phyloP scores from a whole-genome alignment of 2,797 vertebrate species.

The Jordanella pulchra region DNA sequence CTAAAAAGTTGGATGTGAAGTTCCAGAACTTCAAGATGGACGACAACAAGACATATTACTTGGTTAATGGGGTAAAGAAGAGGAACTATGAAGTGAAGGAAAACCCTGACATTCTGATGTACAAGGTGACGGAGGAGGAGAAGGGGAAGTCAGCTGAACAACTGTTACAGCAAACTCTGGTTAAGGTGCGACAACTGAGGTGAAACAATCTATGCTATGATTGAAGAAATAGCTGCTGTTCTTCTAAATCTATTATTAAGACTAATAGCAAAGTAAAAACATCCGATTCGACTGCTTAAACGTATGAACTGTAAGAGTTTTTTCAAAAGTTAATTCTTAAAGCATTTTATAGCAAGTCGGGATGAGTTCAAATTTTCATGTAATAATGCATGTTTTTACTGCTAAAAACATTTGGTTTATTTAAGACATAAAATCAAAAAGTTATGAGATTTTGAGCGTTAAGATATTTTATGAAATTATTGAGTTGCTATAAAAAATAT shows the following conservation, averaged over 20 bases:
- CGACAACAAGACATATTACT: slow-evolving; percentile 13
- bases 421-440: no score
- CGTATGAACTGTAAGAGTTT: no score
- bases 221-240: not conserved
- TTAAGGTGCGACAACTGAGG: slow-evolving; percentile 2
- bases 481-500: no score
- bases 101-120: not conserved
- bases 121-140: not conserved
- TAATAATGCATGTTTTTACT: no score
- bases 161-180: slow-evolving; percentile 11
- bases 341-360: no score
- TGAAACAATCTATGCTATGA: not conserved
- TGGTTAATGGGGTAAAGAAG: not conserved
- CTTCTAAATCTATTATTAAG: not conserved
- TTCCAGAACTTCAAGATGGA: slow-evolving; percentile 12
- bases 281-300: no score
- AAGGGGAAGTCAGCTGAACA: slow-evolving; percentile 10
- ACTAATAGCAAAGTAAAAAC: no score
- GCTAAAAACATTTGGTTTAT: no score
- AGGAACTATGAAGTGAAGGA: not conserved
- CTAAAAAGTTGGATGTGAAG: not conserved
- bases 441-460: no score
- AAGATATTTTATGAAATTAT: no score
- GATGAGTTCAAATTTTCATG: no score
- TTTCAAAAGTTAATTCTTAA: no score